phyloP scores from a whole-genome alignment of 2,113 vertebrate species.

The Ctenodactylus gundi region DNA sequence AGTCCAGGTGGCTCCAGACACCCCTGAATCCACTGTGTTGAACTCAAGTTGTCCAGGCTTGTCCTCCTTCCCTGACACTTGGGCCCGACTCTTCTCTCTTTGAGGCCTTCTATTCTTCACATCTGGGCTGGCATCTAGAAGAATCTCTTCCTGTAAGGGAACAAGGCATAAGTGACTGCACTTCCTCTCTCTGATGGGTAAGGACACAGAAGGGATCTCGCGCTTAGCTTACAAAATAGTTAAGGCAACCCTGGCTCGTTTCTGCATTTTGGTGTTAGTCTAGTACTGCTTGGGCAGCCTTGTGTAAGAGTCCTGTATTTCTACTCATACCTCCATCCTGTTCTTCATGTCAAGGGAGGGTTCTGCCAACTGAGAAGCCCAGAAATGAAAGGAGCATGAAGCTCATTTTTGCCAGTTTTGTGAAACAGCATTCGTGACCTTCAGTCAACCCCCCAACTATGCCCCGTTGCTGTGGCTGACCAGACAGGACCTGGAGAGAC shows the following conservation, averaged over 20 bases:
- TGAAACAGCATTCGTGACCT: not conserved
- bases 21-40: not conserved
- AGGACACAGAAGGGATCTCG: not conserved
- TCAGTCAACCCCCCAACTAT: not conserved
- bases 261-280: not conserved
- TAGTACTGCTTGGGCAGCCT: not conserved
- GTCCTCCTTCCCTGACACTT: not conserved
- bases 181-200: not conserved
- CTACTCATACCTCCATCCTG: not conserved
- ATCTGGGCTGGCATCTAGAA: not conserved
- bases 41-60: accelerated
- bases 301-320: not conserved
- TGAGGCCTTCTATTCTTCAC: not conserved
- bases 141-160: not conserved
- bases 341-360: not conserved
- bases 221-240: not conserved
- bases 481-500: not conserved
- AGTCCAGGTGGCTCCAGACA: accelerated
- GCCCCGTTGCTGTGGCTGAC: not conserved
- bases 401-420: not conserved
- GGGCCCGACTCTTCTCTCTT: not conserved
- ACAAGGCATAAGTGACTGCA: accelerated
- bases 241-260: not conserved
- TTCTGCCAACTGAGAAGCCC: not conserved
- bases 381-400: not conserved